Evolutionary conservation across 2,797 vertebrate genomes (phyloP).

Genomic region (Manis javanica): DNA sequence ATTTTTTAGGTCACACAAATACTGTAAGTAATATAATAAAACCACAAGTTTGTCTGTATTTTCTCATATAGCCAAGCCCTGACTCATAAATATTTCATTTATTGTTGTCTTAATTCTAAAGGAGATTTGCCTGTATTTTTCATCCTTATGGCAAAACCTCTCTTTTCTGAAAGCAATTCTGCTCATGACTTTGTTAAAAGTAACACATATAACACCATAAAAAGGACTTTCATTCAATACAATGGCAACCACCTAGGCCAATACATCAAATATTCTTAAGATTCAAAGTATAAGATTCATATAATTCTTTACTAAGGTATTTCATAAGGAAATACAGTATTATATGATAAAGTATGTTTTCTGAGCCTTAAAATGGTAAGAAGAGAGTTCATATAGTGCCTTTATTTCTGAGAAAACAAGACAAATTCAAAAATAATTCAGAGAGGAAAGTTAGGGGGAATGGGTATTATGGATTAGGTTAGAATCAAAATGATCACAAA

Average conservation of each 20-base stretch:
- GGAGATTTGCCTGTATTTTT: slow-evolving; percentile 76
- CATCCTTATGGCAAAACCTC: slow-evolving; percentile 68
- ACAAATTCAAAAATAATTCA: slow-evolving; percentile 35
- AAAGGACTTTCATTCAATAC: slow-evolving; percentile 45
- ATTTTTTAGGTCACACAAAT: slow-evolving; percentile 83
- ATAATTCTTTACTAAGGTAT: slow-evolving; percentile 10
- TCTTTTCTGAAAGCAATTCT: slow-evolving; percentile 67
- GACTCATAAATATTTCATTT: slow-evolving; percentile 86
- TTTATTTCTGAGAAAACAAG: slow-evolving; percentile 9
- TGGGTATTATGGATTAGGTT: not conserved
- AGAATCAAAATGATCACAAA: not conserved
- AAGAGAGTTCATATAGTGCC: not conserved
- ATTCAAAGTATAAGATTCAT: not conserved
- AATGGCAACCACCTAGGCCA: slow-evolving; percentile 47
- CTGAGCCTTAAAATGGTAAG: not conserved
- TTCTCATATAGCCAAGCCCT: slow-evolving; percentile 77
- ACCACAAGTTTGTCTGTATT: slow-evolving; percentile 81
- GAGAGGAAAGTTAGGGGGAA: not conserved
- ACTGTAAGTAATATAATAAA: slow-evolving; percentile 84
- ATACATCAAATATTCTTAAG: not conserved
- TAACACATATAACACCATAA: slow-evolving; percentile 41
- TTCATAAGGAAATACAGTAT: slow-evolving; percentile 1
- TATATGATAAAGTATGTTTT: not conserved
- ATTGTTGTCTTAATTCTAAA: slow-evolving; percentile 81
- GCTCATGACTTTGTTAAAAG: slow-evolving; percentile 52